Evolutionary conservation across 2,888 invertebrate species (phyloP), one percentile per base, ranked within the genome.

Genomic region (Argyra leucocephala): DNA sequence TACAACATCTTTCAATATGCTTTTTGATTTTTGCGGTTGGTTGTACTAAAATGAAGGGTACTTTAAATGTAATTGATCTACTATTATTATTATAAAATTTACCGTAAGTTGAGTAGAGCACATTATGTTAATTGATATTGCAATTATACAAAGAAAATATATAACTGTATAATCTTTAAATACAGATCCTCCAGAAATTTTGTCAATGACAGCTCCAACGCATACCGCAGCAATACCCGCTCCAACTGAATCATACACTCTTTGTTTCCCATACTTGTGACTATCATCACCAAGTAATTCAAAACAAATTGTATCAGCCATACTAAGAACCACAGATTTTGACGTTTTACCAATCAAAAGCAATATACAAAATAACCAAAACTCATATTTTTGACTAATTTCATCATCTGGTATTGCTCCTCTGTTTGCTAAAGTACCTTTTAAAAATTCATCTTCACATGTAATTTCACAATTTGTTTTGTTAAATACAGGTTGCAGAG

Each of bases 291-390:
- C 91, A 37, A 93, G 81, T 63, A 89, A 80, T 75, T 88, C 86
- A 75, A 92, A 91, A 74, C 91, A 91, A 68, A 93, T 88, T 0
- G 92, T 88, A 80, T 94, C 93, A 6, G 88, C 88, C 65, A 93
- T 84, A 65, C 89, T 90, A 23, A 91, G 88, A 1, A 89, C 87
- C 0, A 92, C 87, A 0, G 91, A 88, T 83, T 90, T 89, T 0
- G 88, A 87, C 22, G 88, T 78, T 87, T 91, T 91, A 64, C 86
- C 88, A 10, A 88, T 72, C 10, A 88, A 82, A 80, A 90, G 86
- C 57, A 90, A 80, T n/a, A 84, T 70, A 69, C 90, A 84, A 73
- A 92, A 89, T 65, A 88, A 73, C 85, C 89, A 88, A 75, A 92
- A 92, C 71, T 87, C 84, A 70, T 82, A 74, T 76, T 81, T 37